Base-by-base conservation (phyloP, 2,113 vertebrate genomes). In the Microcebus jonahi region DNA sequence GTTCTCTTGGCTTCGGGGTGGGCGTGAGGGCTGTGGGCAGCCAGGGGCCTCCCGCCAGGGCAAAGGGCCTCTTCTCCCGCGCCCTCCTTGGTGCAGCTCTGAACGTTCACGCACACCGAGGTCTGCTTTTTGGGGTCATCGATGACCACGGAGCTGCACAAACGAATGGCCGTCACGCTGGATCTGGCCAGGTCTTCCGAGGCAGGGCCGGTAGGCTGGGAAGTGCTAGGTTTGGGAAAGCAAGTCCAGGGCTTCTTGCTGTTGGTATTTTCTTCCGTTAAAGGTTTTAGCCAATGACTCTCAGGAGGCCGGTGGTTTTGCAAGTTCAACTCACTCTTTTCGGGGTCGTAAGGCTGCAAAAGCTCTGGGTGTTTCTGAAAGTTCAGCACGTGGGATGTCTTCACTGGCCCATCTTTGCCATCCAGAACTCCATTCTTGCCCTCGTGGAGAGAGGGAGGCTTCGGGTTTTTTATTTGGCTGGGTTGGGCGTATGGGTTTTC, bases 321-420 rank as follows among this genome's bases (percentile, higher is more conserved):
- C n/a, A 99, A 88, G 71, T 97, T 98, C 86, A 99, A 90, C 71
- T 98, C 98, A 97, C 98, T 99, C 96, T 98, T 99, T 63, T 99
- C 98, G 36, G 99, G 99, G 98, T 99, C 98, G 29, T 99, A 99
- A 0, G 99, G 99, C 97, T 99, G 99, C 85, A 99, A 97, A 88
- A 99, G 98, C 98, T 99, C 99, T 27, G 99, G 99, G 90, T 99
- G 99, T 92, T 97, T 99, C 97, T 99, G 99, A 96, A 99, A 99
- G 98, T 99, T 99, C 90, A 99, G 98, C 91, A 99, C 91, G 9
- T 94, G 98, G 36, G 99, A 96, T 0, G 99, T 73, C 96, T 98
- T 99, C 48, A 97, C 91, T 15, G 98, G 73, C 48, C 98, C 91
- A 21, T 98, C 98, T 94, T 97, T 99, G 76, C 81, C 94, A 76